phyloP scores from a whole-genome alignment of 1,140 invertebrate species.

The Homarus americanus region DNA sequence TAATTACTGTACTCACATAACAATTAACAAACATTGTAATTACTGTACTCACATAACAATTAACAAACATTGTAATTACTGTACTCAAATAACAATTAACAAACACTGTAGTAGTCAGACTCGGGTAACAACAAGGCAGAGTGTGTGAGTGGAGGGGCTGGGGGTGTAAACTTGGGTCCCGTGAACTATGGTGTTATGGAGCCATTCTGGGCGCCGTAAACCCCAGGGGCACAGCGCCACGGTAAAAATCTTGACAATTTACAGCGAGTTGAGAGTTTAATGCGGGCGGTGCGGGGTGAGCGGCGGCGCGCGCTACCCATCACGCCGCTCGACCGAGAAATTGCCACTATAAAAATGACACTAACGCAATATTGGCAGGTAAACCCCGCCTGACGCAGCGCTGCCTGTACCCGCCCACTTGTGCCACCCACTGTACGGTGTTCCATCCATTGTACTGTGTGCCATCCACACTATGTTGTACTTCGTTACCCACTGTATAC shows the following conservation, averaged over 20 bases:
- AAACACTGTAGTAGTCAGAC: too few relatives aligned
- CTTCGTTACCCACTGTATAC: too few relatives aligned
- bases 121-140: not conserved
- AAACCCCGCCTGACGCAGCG: not conserved
- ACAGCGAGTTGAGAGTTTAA: slow-evolving; percentile 16
- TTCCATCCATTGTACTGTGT: too few relatives aligned
- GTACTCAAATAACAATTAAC: too few relatives aligned
- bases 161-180: not conserved
- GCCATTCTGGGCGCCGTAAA: not conserved
- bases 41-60: too few relatives aligned
- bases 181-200: not conserved
- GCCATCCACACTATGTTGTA: too few relatives aligned
- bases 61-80: too few relatives aligned
- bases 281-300: not conserved
- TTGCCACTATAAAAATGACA: slow-evolving; percentile 27
- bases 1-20: too few relatives aligned
- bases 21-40: too few relatives aligned
- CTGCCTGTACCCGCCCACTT: too few relatives aligned
- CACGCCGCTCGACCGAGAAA: slow-evolving; percentile 12
- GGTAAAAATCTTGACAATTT: slow-evolving; percentile 17
- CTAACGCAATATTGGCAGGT: slow-evolving; percentile 22
- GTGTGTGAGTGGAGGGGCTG: not conserved
- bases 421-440: too few relatives aligned
- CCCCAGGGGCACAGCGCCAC: not conserved
- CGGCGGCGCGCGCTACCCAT: not conserved